phyloP scores from a whole-genome alignment of 2,113 vertebrate species.

The Sapajus apella region DNA sequence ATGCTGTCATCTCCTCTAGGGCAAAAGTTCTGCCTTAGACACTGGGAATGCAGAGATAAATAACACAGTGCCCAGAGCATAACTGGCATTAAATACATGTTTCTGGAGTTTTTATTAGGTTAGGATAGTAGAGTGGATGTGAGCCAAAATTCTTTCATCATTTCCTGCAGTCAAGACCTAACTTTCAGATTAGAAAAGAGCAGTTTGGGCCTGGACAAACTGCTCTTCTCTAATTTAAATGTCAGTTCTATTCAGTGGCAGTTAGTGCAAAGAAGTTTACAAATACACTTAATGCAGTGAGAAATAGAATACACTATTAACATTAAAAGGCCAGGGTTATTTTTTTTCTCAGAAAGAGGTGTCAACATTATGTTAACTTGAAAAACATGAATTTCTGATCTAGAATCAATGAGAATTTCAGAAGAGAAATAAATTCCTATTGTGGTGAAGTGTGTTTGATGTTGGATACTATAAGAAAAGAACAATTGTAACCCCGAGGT shows the following conservation, averaged over 20 bases:
- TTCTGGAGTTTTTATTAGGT: conserved; percentile 13
- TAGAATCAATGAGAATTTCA: neutral
- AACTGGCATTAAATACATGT: neutral
- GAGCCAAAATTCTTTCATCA: neutral
- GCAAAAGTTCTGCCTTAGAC: neutral
- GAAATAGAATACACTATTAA: neutral
- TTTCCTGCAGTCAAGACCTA: neutral
- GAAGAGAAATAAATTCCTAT: neutral
- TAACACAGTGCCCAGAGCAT: neutral
- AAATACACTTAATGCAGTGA: neutral
- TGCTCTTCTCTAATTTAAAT: too few relatives aligned
- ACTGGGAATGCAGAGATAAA: neutral
- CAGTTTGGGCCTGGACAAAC: neutral
- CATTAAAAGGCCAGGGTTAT: neutral
- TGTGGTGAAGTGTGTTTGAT: neutral
- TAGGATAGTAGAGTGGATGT: neutral
- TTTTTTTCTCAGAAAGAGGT: neutral
- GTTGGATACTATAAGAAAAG: neutral
- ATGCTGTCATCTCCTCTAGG: conserved; percentile 21
- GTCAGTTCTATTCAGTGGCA: neutral
- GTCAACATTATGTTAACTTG: neutral
- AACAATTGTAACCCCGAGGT: neutral
- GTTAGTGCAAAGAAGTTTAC: neutral
- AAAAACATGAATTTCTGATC: neutral
- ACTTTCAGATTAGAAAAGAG: conserved; percentile 7